phyloP scores from a whole-genome alignment of 2,888 invertebrate genomes.

The Allolobophora icterica region DNA sequence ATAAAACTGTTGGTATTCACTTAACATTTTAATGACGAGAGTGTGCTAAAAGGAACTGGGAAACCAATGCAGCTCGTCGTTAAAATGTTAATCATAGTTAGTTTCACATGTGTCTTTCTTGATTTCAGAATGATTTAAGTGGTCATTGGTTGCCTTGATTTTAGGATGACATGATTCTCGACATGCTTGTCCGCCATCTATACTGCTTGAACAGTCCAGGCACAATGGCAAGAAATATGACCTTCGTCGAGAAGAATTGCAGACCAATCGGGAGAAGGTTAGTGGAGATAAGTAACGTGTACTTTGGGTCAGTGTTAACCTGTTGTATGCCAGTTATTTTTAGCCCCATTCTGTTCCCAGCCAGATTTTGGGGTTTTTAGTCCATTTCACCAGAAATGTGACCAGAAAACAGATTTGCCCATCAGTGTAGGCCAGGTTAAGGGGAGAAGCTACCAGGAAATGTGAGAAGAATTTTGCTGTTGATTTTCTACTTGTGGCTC shows the following conservation, averaged over 20 bases:
- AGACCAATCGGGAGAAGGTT: background rate
- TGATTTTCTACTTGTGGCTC: background rate
- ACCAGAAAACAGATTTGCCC: too few relatives aligned
- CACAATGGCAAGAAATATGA: conserved; percentile 47
- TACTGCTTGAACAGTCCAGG: conserved; percentile 62
- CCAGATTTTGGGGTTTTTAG: too few relatives aligned
- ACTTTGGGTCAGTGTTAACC: background rate
- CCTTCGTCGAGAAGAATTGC: background rate
- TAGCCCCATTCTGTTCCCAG: too few relatives aligned
- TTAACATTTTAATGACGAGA: too few relatives aligned
- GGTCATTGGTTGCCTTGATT: background rate
- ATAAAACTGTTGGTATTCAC: background rate
- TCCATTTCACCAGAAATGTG: too few relatives aligned
- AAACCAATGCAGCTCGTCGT: too few relatives aligned
- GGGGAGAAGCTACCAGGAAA: too few relatives aligned
- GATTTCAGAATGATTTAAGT: background rate
- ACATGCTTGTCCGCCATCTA: conserved; percentile 57
- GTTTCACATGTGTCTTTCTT: background rate
- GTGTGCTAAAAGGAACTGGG: too few relatives aligned
- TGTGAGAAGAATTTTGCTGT: too few relatives aligned
- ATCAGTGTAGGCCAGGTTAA: too few relatives aligned
- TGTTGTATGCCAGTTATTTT: too few relatives aligned
- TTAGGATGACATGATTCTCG: conserved; percentile 33
- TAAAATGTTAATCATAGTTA: background rate
- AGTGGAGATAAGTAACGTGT: background rate